phyloP scores from a whole-genome alignment of 2,888 invertebrate genomes.

The Leptinotarsa rubiginosa region DNA sequence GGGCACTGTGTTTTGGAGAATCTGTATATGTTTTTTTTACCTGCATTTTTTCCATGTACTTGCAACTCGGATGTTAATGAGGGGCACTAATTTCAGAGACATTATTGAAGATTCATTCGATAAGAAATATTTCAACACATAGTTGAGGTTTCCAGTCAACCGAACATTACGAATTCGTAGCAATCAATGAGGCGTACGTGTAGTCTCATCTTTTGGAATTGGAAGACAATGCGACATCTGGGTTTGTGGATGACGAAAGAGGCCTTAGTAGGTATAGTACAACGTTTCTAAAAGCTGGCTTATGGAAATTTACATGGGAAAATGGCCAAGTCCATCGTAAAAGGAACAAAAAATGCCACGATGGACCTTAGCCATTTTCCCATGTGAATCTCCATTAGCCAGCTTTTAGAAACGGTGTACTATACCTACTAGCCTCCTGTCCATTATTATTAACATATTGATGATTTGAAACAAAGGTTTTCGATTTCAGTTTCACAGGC shows the following conservation, averaged over 20 bases:
- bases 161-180: too few relatives aligned
- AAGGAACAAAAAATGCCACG: too few relatives aligned
- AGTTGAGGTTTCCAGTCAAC: too few relatives aligned
- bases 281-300: too few relatives aligned
- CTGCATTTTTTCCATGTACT: background rate
- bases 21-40: conserved; percentile 27
- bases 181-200: too few relatives aligned
- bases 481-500: background rate
- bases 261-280: too few relatives aligned
- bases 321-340: too few relatives aligned
- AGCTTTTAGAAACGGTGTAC: too few relatives aligned
- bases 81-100: background rate
- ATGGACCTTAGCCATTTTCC: too few relatives aligned
- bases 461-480: background rate
- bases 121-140: background rate
- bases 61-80: background rate
- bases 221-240: background rate
- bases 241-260: background rate
- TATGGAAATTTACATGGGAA: too few relatives aligned
- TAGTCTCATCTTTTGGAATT: background rate
- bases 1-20: conserved; percentile 11
- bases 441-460: background rate
- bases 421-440: too few relatives aligned
- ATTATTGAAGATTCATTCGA: background rate
- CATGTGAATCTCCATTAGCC: too few relatives aligned